These are phyloP conservation scores for Drosophila murphyi DNA, from an alignment of 1,140 invertebrate genomes.

Conservation along the genomic window DNA sequence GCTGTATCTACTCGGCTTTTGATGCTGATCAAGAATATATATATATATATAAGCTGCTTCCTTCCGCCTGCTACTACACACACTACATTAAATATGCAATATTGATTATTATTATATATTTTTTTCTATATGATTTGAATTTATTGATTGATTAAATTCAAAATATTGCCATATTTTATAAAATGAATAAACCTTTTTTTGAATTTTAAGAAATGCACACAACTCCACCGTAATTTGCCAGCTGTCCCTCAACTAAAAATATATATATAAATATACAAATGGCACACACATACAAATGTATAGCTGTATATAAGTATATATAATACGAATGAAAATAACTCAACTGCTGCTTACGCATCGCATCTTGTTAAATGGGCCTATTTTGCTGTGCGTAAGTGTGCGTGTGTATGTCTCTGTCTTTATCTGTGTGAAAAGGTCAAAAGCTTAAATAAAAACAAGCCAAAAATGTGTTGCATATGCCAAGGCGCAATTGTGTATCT, in stretches of 20 bases:
- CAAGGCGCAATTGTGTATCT: conserved; percentile 24
- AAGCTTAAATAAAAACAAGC: conserved; percentile 52
- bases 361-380: conserved; percentile 7
- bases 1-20: too few relatives aligned
- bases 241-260: conserved; percentile 16
- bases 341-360: conserved; percentile 29
- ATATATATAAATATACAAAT: background rate
- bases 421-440: conserved; percentile 63
- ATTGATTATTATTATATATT: background rate
- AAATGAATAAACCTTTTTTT: background rate
- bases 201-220: background rate
- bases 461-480: conserved; percentile 48
- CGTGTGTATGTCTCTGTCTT: conserved; percentile 29
- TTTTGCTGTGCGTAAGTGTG: conserved; percentile 10
- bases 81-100: too few relatives aligned
- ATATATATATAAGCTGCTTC: too few relatives aligned
- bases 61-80: too few relatives aligned
- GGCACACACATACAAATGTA: background rate
- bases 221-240: conserved; percentile 14
- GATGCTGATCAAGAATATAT: too few relatives aligned
- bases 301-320: conserved; percentile 6
- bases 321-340: conserved; percentile 15
- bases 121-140: background rate
- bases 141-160: too few relatives aligned
- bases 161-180: background rate